Evolutionary conservation across 2,113 vertebrate genomes (phyloP).

Genomic region (Formicarius rufipectus): DNA sequence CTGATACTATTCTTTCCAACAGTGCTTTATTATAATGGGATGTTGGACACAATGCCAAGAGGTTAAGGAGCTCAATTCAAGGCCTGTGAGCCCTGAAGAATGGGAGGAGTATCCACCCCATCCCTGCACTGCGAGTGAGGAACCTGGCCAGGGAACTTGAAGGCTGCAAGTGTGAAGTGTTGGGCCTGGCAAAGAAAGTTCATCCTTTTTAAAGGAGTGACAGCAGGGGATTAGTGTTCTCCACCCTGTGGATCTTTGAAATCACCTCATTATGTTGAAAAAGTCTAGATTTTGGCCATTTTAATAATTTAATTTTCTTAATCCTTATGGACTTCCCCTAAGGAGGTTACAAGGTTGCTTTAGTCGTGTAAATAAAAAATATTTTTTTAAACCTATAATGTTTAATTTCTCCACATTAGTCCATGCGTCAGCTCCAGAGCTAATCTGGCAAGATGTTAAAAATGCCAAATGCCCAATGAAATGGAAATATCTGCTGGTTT

Average conservation of each 20-base stretch:
- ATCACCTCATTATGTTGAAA: not conserved
- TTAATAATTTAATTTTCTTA: not conserved
- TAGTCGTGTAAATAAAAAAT: not conserved
- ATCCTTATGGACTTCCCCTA: not conserved
- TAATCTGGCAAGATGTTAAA: not conserved
- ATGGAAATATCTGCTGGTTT: not conserved
- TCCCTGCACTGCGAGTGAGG: accelerated
- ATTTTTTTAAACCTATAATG: not conserved
- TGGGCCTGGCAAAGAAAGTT: not conserved
- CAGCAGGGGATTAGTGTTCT: not conserved
- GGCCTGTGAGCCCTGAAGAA: not conserved
- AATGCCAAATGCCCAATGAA: not conserved
- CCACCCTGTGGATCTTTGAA: not conserved
- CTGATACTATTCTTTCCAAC: not conserved
- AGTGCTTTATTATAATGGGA: not conserved
- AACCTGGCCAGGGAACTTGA: accelerated
- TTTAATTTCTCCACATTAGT: not conserved
- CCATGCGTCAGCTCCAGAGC: not conserved
- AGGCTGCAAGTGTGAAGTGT: accelerated
- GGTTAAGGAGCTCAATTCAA: not conserved
- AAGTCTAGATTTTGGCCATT: not conserved
- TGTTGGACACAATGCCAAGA: not conserved
- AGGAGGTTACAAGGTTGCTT: not conserved
- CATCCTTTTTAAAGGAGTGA: not conserved
- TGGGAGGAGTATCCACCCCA: accelerated